A percentile compares a stretch with the other conserved stretches of the same genome.
Evolutionary conservation across 2,888 invertebrate species (phyloP).

Genomic region (Muscina levida): DNA sequence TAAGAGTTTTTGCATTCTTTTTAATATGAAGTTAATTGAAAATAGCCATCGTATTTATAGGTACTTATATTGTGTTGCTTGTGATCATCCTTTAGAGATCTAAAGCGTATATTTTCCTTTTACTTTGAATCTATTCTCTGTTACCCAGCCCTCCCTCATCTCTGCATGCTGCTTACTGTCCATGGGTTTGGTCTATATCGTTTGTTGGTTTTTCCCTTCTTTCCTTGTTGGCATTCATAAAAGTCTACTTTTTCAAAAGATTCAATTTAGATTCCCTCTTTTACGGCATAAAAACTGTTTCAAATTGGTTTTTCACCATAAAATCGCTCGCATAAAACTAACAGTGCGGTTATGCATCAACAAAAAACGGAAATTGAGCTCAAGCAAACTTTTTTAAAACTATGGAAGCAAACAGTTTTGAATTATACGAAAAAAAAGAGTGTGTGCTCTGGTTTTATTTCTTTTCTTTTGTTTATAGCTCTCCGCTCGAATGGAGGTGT

Average conservation of each 20-base stretch:
- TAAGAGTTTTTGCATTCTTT: not conserved
- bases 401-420: slow-evolving; percentile 38
- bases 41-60: slow-evolving; percentile 24
- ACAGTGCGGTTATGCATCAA: not conserved
- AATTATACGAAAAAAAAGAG: slow-evolving; percentile 35
- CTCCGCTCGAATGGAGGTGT: not conserved
- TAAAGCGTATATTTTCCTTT: no score
- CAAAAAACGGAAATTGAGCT: slow-evolving; percentile 52
- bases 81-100: no score
- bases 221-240: slow-evolving; percentile 61
- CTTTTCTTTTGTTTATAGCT: slow-evolving; percentile 9
- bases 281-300: slow-evolving; percentile 44
- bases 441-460: slow-evolving; percentile 18
- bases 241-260: slow-evolving; percentile 56
- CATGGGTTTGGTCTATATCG: no score
- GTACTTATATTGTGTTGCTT: slow-evolving; percentile 47
- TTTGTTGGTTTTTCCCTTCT: not conserved
- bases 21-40: slow-evolving; percentile 45
- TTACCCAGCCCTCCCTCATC: slow-evolving; percentile 33
- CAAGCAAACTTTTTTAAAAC: slow-evolving; percentile 58
- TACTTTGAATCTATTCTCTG: slow-evolving; percentile 24
- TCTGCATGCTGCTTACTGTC: no score
- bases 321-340: not conserved
- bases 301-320: slow-evolving; percentile 59
- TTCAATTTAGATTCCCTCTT: slow-evolving; percentile 61